Base-by-base conservation (phyloP, 2,113 vertebrate species). In the Actenoides hombroni region DNA sequence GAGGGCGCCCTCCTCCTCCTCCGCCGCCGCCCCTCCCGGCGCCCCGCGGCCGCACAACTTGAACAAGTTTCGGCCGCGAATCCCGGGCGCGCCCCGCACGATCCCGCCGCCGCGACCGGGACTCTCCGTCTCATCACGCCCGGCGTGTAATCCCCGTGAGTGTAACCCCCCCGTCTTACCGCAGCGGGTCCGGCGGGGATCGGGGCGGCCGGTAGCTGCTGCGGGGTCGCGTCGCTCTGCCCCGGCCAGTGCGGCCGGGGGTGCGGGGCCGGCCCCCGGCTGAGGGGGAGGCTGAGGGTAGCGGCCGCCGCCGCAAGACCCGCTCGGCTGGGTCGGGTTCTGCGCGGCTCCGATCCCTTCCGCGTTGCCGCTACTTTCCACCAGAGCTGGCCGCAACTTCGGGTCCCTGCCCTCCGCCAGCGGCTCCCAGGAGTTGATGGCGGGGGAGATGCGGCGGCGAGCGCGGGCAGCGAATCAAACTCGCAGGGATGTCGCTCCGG, bases 21-120 rank as follows among this genome's bases (percentile, higher is more conserved):
- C 37, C 24, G 16, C 53, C 42, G 35, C 51, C 88, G 13, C 46
- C 82, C 80, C 63, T 16, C 25, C 39, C 57, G 13, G 73, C 13
- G 57, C 42, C 69, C 60, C 9, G 11, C 46, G 59, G 28, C 31
- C 42, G 71, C 51, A 89, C 90, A 95, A 78, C 75, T 97, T 89
- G n/a, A 37, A 26, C 88, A 98, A 97, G 88, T 98, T 98, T 97
- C 92, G 31, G 79, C 75, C 73, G 63, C 26, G 65, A 57, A 42
- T 46, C 74, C 60, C 28, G 56, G 29, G 31, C 37, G 44, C 59
- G 46, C 35, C n/a, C 26, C 17, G n/a, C 24, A 8, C 56, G 14
- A 29, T 31, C 46, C 20, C 53, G 14, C 57, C 13, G 26, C 35
- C 7, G 23, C 18, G 9, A 15, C 23, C 37, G 64, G 39, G 9